Evolutionary conservation across 2,797 vertebrate genomes (phyloP).

Genomic region (Knipowitschia caucasica): DNA sequence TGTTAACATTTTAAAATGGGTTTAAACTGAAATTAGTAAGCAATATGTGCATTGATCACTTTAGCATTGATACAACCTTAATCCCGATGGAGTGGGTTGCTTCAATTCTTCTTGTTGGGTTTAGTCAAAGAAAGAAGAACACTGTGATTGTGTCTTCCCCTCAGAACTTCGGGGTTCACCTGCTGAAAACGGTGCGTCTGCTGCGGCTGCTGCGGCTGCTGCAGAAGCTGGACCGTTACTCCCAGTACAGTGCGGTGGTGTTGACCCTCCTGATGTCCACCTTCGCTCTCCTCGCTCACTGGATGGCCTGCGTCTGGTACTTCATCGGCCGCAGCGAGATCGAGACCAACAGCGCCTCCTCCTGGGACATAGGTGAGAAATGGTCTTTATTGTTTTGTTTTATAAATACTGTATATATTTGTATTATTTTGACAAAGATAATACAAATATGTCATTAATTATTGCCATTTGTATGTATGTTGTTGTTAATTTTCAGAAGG

Average conservation of each 20-base stretch:
- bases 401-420: neutral
- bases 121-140: too few species aligned
- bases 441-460: too few species aligned
- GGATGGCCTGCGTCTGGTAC: constrained; percentile 98
- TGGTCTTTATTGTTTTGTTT: neutral
- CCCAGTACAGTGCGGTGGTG: constrained; percentile 95
- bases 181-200: constrained; percentile 92
- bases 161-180: constrained; percentile 88
- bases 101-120: too few species aligned
- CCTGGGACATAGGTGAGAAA: constrained; percentile 70
- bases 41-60: too few species aligned
- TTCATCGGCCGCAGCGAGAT: constrained; percentile 91
- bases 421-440: neutral
- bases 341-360: constrained; percentile 73
- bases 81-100: too few species aligned
- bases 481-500: too few species aligned
- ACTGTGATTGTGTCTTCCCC: too few species aligned
- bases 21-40: too few species aligned
- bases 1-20: too few species aligned
- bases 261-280: constrained; percentile 93
- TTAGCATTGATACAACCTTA: too few species aligned
- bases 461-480: too few species aligned
- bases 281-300: constrained; percentile 92
- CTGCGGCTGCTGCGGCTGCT: constrained; percentile 88
- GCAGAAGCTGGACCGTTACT: constrained; percentile 95